These are phyloP conservation scores for Corythaeola cristata DNA, from an alignment of 2,113 vertebrate genomes.

Conservation along the genomic window DNA sequence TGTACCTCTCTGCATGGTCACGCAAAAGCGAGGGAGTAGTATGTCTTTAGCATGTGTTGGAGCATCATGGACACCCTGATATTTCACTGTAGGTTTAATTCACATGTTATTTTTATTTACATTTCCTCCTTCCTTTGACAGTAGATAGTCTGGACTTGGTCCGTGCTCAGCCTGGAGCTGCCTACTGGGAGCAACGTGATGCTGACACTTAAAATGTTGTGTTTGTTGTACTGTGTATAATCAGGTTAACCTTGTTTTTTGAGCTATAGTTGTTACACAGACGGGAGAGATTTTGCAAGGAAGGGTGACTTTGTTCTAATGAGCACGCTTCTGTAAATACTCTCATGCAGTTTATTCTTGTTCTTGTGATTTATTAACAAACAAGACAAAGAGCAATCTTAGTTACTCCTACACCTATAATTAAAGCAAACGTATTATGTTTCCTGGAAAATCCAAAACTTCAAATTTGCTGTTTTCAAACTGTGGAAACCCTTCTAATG, in stretches of 20 bases:
- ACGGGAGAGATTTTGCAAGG: slow-evolving; percentile 36
- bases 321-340: slow-evolving; percentile 35
- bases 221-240: slow-evolving; percentile 41
- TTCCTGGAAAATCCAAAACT: not conserved
- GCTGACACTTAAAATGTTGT: slow-evolving; percentile 14
- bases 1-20: not conserved
- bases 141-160: not conserved
- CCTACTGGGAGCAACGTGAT: not conserved
- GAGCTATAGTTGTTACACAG: slow-evolving; percentile 50
- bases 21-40: rapidly evolving
- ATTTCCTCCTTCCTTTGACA: not conserved
- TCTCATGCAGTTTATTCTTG: not conserved
- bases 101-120: not conserved
- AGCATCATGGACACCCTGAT: rapidly evolving
- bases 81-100: not conserved
- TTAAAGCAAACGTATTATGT: not conserved
- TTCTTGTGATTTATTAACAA: slow-evolving; percentile 55
- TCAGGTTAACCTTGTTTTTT: slow-evolving; percentile 53
- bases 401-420: not conserved
- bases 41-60: not conserved
- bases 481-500: not conserved
- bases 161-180: not conserved
- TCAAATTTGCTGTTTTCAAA: not conserved
- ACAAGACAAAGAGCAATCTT: not conserved
- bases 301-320: slow-evolving; percentile 33